Evolutionary conservation across 1,140 invertebrate species (phyloP).

Genomic region (Prorops nasuta): DNA sequence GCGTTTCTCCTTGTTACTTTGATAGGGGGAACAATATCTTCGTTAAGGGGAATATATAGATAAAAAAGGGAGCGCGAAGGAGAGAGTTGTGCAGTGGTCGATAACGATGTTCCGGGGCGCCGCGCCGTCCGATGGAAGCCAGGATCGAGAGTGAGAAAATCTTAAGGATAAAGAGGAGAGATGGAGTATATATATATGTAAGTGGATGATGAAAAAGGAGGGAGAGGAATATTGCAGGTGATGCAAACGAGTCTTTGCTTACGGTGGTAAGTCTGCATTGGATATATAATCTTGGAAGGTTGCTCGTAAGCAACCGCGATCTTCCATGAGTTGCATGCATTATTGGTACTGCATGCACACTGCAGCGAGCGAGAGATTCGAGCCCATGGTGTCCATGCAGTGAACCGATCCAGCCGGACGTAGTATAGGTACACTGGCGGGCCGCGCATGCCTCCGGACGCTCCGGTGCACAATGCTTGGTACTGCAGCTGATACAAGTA

Average conservation of each 20-base stretch:
- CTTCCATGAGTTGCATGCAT: too few relatives aligned
- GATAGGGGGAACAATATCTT: background rate
- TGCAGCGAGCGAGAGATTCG: too few relatives aligned
- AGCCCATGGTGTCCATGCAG: too few relatives aligned
- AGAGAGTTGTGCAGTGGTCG: constrained; percentile 19
- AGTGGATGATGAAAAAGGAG: too few relatives aligned
- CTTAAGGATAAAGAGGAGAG: too few relatives aligned
- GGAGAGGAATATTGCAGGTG: too few relatives aligned
- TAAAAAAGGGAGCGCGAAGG: constrained; percentile 9
- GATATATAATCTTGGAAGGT: constrained; percentile 19
- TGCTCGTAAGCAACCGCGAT: constrained; percentile 32
- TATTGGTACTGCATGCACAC: constrained; percentile 17
- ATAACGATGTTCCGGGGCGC: constrained; percentile 26
- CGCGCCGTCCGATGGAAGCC: constrained; percentile 17
- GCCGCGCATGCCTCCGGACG: constrained; percentile 42
- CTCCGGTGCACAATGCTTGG: constrained; percentile 43
- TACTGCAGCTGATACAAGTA: constrained; percentile 50
- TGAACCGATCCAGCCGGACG: constrained; percentile 28
- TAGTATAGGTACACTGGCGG: too few relatives aligned
- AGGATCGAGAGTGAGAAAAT: too few relatives aligned
- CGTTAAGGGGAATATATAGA: too few relatives aligned
- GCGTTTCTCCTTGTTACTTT: too few relatives aligned
- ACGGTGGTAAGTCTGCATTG: constrained; percentile 25
- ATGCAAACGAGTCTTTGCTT: constrained; percentile 28
- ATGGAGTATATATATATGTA: too few relatives aligned